Percentiles rank a stretch among this genome's conserved stretches.
Conservation (phyloP, 2,888 invertebrate genomes). For the Xestia xanthographa region DNA sequence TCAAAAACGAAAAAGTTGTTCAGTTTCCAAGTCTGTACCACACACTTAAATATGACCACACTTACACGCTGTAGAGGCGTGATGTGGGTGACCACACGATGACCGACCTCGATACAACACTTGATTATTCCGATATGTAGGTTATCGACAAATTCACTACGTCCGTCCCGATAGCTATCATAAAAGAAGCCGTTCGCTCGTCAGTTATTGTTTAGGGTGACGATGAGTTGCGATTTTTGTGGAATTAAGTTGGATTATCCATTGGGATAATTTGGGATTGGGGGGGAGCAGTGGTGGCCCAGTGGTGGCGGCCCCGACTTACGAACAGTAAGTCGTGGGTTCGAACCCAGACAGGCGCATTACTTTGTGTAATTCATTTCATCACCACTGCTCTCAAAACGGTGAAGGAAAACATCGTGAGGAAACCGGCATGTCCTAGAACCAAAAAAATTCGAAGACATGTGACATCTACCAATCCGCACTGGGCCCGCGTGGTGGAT, state of each 20-base stretch:
- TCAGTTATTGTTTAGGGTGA: slow-evolving; percentile 61
- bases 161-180: slow-evolving; percentile 50
- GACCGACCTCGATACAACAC: slow-evolving; percentile 36
- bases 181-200: slow-evolving; percentile 58
- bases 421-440: no score
- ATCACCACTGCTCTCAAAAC: no score
- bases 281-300: no score
- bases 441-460: no score
- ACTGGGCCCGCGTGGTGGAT: no score
- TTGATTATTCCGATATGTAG: slow-evolving; percentile 53
- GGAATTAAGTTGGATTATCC: not conserved
- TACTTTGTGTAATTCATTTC: no score
- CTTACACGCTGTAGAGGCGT: not conserved
- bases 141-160: slow-evolving; percentile 50
- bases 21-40: not conserved
- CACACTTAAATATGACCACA: not conserved
- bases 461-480: no score
- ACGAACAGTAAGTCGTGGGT: no score
- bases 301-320: no score
- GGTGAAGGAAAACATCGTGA: no score
- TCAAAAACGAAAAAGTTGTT: not conserved
- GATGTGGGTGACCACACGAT: slow-evolving; percentile 1
- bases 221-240: slow-evolving; percentile 10
- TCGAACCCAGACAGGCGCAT: no score
- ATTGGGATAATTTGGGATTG: not conserved